phyloP scores from a whole-genome alignment of 2,888 invertebrate genomes.

The Dryococelus australis region DNA sequence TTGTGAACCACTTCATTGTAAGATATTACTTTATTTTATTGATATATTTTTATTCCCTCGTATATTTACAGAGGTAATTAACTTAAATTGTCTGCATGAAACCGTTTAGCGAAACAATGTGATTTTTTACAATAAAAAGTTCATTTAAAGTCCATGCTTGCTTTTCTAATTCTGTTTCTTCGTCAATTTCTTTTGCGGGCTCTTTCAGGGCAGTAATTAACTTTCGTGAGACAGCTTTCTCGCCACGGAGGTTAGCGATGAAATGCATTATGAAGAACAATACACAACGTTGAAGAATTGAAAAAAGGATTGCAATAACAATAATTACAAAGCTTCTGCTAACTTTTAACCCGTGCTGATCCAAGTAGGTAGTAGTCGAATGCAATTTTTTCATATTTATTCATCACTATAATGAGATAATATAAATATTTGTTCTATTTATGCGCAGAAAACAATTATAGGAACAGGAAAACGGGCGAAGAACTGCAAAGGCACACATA shows the following conservation, averaged over 20 bases:
- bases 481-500: too few species aligned
- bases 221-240: neutral
- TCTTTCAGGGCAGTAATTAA: neutral
- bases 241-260: neutral
- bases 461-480: too few species aligned
- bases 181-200: neutral
- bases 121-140: neutral
- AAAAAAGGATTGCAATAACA: neutral
- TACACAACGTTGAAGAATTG: neutral
- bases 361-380: too few species aligned
- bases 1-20: neutral
- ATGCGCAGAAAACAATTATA: too few species aligned
- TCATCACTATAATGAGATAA: too few species aligned
- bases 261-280: neutral
- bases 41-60: neutral
- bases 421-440: too few species aligned
- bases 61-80: neutral
- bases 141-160: neutral
- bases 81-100: neutral
- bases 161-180: neutral
- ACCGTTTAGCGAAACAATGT: neutral
- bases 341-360: too few species aligned
- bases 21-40: neutral
- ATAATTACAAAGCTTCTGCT: neutral
- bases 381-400: too few species aligned